Evolutionary conservation across 1,140 invertebrate species (phyloP).

Genomic region (Tetragnatha versicolor): DNA sequence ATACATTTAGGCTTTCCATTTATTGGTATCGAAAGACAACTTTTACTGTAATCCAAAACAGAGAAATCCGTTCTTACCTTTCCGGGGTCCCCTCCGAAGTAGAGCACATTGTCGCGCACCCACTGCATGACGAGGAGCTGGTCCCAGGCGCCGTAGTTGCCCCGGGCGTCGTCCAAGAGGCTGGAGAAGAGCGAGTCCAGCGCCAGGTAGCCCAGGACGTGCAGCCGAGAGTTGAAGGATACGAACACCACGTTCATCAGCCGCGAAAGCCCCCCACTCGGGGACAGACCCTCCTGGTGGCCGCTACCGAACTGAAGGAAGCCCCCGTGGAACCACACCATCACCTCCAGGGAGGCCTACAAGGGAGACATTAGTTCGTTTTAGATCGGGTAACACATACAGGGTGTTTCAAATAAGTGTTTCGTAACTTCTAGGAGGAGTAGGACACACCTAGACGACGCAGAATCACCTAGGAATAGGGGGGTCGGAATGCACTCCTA

Average conservation of each 20-base stretch:
- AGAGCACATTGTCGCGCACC: slow-evolving; percentile 90
- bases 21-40: no score
- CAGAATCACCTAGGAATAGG: no score
- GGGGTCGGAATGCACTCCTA: no score
- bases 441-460: no score
- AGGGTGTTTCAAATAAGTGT: no score
- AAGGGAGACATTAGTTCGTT: neutral
- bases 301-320: slow-evolving; percentile 67
- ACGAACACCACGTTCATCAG: slow-evolving; percentile 69
- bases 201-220: slow-evolving; percentile 51
- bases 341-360: slow-evolving; percentile 59
- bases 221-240: slow-evolving; percentile 72
- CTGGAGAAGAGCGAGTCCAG: neutral
- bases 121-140: slow-evolving; percentile 90
- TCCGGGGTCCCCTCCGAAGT: slow-evolving; percentile 88
- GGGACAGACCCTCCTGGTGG: slow-evolving; percentile 64
- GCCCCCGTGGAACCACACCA: slow-evolving; percentile 72
- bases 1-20: no score
- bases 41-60: no score
- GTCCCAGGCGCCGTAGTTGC: slow-evolving; percentile 92
- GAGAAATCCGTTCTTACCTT: slow-evolving; percentile 82
- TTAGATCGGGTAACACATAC: no score
- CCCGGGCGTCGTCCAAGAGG: slow-evolving; percentile 67
- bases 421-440: no score
- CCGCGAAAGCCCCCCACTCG: slow-evolving; percentile 85